Conservation (phyloP, 2,888 invertebrate genomes). For the Lasioglossum zephyrum region DNA sequence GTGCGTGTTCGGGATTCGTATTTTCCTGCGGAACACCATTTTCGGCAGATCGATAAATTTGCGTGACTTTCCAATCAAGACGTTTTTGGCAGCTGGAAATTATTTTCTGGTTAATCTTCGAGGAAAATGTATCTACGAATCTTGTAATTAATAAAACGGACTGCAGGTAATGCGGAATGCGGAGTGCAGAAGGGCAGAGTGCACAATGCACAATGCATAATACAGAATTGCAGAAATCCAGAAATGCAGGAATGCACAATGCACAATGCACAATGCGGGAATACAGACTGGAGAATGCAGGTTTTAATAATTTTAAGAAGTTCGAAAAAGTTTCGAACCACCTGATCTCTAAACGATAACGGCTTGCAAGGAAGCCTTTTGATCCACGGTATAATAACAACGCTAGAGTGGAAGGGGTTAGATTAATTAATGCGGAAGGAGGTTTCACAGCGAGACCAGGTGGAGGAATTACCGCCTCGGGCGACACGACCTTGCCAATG, state of each 20-base stretch:
- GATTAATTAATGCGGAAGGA: constrained; percentile 70
- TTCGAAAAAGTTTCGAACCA: not conserved
- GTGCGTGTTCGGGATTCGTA: constrained; percentile 19
- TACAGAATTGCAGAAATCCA: not conserved
- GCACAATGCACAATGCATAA: not conserved
- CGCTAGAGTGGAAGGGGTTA: constrained; percentile 26
- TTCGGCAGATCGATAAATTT: not conserved
- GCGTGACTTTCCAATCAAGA: not conserved
- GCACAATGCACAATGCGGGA: not conserved
- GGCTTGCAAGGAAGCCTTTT: not conserved
- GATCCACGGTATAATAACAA: not conserved
- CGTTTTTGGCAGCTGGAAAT: too few species aligned
- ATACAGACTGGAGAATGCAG: not conserved
- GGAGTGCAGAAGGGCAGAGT: not conserved
- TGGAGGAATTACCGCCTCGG: not conserved
- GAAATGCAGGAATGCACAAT: not conserved
- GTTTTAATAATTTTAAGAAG: not conserved
- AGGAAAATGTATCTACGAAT: not conserved
- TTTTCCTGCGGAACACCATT: constrained; percentile 31
- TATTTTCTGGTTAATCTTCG: too few species aligned
- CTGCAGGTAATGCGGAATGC: not conserved
- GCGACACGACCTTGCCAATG: constrained; percentile 8
- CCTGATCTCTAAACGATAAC: not conserved
- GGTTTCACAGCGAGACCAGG: constrained; percentile 29
- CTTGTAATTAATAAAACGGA: not conserved